phyloP scores from a whole-genome alignment of 2,797 vertebrate species.

The Pteropus rufus region DNA sequence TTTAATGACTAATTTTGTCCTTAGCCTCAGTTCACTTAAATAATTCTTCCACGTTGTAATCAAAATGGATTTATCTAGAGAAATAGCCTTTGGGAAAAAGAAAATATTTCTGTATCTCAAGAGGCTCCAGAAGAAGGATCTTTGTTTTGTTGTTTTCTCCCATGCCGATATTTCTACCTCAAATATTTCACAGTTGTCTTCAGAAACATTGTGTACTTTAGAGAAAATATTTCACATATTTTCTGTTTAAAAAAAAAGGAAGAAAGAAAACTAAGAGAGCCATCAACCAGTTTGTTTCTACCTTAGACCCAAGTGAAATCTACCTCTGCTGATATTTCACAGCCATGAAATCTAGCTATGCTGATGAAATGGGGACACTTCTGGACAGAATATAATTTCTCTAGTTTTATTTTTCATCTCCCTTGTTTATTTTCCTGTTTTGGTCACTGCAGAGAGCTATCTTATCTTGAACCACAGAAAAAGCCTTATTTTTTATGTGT shows the following conservation, averaged over 20 bases:
- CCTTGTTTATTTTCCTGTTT: not conserved
- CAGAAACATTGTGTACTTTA: not conserved
- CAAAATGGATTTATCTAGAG: not conserved
- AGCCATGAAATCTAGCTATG: not conserved
- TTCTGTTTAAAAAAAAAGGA: not conserved
- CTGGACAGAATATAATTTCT: not conserved
- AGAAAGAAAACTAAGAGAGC: not conserved
- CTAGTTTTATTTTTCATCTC: not conserved
- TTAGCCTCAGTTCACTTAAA: not conserved
- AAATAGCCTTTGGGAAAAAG: not conserved
- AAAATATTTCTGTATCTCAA: not conserved
- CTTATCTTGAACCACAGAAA: not conserved
- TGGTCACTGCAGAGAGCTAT: not conserved
- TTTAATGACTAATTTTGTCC: constrained; percentile 19
- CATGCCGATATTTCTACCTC: not conserved
- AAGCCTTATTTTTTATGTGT: not conserved
- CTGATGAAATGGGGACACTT: not conserved
- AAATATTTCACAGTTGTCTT: constrained; percentile 43
- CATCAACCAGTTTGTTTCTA: not conserved
- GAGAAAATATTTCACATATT: not conserved
- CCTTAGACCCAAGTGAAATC: not conserved
- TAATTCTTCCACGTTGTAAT: not conserved
- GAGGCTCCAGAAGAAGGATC: not conserved
- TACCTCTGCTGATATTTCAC: not conserved
- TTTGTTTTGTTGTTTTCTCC: not conserved